phyloP scores from a whole-genome alignment of 2,888 invertebrate species.

The Oligia strigilis region DNA sequence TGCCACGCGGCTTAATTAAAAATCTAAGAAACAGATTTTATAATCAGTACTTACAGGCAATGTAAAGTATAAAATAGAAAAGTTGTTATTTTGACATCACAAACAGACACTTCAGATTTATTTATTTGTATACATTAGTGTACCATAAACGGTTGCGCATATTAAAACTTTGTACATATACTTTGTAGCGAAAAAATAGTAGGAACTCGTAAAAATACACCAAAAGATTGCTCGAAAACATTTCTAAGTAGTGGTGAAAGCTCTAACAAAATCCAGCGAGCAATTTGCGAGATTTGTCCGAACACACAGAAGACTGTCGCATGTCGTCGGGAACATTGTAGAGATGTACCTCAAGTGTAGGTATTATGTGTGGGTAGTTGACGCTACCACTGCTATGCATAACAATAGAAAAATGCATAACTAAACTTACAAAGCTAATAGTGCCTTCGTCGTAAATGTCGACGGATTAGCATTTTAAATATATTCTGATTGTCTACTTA shows the following conservation, averaged over 20 bases:
- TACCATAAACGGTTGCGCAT: background rate
- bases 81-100: too few species aligned
- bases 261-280: constrained; percentile 29
- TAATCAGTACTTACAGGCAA: too few species aligned
- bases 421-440: constrained; percentile 35
- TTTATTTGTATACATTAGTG: background rate
- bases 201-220: constrained; percentile 13
- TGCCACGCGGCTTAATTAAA: too few species aligned
- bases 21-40: too few species aligned
- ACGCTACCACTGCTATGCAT: constrained; percentile 21
- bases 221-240: constrained; percentile 18
- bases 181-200: background rate
- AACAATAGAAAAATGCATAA: constrained; percentile 36
- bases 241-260: constrained; percentile 23
- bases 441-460: background rate
- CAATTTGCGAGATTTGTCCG: constrained; percentile 50
- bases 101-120: too few species aligned
- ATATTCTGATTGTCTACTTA: constrained; percentile 28
- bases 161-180: background rate
- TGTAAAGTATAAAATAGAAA: too few species aligned
- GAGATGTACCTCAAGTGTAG: constrained; percentile 9
- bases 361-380: background rate
- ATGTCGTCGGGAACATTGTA: constrained; percentile 11
- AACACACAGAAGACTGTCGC: constrained; percentile 15
- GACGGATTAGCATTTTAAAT: constrained; percentile 30